Percentiles rank a stretch among this genome's conserved stretches.
Evolutionary conservation across 2,797 vertebrate genomes (phyloP).

Genomic region (Lutra lutra): DNA sequence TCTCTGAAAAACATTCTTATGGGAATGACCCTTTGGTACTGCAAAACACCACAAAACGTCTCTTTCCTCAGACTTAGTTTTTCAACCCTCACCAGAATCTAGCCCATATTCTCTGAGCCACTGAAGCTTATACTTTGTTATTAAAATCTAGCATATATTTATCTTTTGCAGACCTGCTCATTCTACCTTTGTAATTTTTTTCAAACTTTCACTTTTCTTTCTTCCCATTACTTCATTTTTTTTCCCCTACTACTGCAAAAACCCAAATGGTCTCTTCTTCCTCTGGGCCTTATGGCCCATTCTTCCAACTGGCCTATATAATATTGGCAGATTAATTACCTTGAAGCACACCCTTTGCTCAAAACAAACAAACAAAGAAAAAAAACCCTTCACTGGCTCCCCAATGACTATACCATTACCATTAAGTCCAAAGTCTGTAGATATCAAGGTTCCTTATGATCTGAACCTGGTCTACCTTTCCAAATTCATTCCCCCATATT

Average conservation of each 20-base stretch:
- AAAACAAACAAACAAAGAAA: not conserved
- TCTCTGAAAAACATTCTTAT: not conserved
- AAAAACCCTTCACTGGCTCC: not conserved
- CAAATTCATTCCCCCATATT: not conserved
- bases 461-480: not conserved
- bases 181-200: not conserved
- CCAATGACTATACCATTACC: not conserved
- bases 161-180: not conserved
- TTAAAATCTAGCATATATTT: not conserved
- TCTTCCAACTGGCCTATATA: not conserved
- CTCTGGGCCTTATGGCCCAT: not conserved
- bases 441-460: not conserved
- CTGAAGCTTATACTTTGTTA: not conserved
- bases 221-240: not conserved
- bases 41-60: not conserved
- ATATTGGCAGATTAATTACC: not conserved
- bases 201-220: not conserved
- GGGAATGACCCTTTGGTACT: not conserved
- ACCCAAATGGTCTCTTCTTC: not conserved
- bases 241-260: not conserved
- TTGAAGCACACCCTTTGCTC: not conserved
- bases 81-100: not conserved
- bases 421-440: not conserved
- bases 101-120: not conserved
- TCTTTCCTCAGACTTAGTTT: not conserved